Base-by-base conservation (phyloP, 2,113 vertebrate species). In the Sapayoa aenigma region DNA sequence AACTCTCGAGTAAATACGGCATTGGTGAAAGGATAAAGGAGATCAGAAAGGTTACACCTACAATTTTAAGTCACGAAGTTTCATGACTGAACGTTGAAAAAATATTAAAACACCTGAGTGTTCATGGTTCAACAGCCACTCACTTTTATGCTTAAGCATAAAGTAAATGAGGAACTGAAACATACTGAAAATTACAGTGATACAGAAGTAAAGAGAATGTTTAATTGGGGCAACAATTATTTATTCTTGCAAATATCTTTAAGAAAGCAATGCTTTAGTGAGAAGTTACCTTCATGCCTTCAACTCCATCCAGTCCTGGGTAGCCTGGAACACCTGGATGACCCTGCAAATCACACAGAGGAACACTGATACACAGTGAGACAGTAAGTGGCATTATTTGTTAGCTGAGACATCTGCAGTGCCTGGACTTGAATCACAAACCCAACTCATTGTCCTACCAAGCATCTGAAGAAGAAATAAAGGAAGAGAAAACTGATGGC, bases 211-310 rank as follows among this genome's bases (percentile, higher is more conserved):
- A 90, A 79, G 25, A 89, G 31, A 46, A 82, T 28, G 66, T 47
- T 71, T 84, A 11, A 49, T 1, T 66, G 27, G 27, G 25, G 16
- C 8, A 84, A 52, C 16, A 31, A 60, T 2, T 60, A 33, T 19
- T 78, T 71, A 56, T 46, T 78, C 5, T 60, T 31, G 7, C 5
- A 76, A 88, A 47, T 37, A 69, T 6, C 8, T 67, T 49, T 28
- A 2, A 28, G 67, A 89, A 52, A 30, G 0, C 35, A 92, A 35
- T 10, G 22, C 22, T 87, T 81, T 67, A 52, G 20, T 31, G 47
- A 56, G 49, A 85, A 76, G 35, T 94, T 98, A 99, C 99, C 98
- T 99, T 99, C 63, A 90, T 69, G 96, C 99, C 99, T 62, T 62
- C 75, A 1, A 97, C 97, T 87, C 98, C 98, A 94, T 96, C 95